Percentiles rank a stretch among this genome's conserved stretches.
Conservation (phyloP, 2,888 invertebrate species). For the Ellobium chinense region DNA sequence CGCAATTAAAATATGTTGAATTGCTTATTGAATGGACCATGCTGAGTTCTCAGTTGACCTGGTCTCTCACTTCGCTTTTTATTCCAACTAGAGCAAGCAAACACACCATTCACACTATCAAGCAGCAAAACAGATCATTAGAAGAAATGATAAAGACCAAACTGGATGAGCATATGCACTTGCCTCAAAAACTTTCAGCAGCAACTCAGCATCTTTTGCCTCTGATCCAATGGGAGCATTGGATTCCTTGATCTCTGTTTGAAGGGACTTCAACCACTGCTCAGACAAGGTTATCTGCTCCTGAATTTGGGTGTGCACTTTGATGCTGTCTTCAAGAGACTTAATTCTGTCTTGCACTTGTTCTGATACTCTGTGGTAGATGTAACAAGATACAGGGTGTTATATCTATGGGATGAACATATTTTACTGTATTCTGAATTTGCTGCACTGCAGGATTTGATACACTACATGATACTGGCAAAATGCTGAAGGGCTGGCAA, state of each 20-base stretch:
- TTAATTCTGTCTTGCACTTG: conserved; percentile 49
- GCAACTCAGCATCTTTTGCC: conserved; percentile 92
- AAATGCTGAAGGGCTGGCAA: too few species aligned
- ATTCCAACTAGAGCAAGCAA: too few species aligned
- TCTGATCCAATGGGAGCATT: conserved; percentile 92
- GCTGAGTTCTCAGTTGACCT: too few species aligned
- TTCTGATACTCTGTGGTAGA: conserved; percentile 25
- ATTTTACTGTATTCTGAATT: too few species aligned
- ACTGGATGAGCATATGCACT: neutral
- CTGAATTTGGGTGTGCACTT: conserved; percentile 89
- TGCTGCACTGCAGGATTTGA: too few species aligned
- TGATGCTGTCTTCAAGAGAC: conserved; percentile 86
- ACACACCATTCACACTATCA: neutral
- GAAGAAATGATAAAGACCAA: neutral
- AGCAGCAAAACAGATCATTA: neutral
- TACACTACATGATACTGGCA: too few species aligned
- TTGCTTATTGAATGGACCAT: too few species aligned
- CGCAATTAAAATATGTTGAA: too few species aligned
- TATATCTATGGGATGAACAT: too few species aligned
- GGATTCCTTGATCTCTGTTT: conserved; percentile 87
- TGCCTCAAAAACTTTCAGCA: conserved; percentile 77
- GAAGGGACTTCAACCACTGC: conserved; percentile 89
- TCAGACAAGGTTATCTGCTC: conserved; percentile 84
- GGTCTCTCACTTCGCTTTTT: too few species aligned
- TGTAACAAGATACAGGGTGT: too few species aligned